Conservation (phyloP, 1,140 invertebrate genomes). For the Dendroctonus valens region DNA sequence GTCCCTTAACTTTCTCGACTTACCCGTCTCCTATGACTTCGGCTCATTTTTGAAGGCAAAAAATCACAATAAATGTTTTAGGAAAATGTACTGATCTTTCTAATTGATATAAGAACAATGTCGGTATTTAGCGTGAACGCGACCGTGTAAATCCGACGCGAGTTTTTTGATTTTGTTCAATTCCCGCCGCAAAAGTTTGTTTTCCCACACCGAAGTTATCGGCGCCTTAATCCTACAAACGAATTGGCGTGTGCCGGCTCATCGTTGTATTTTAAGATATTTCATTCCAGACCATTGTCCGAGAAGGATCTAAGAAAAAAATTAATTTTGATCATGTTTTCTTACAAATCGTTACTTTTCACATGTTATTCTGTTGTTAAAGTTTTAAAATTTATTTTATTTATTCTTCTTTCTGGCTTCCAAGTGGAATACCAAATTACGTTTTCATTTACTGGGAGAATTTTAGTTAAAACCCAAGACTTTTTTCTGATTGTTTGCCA, state of each 20-base stretch:
- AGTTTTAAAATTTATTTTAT: not conserved
- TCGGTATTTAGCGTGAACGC: not conserved
- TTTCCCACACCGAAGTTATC: conserved; percentile 22
- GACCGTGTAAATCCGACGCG: not conserved
- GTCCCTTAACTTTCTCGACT: not conserved
- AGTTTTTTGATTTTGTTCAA: conserved; percentile 13
- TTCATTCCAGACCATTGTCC: conserved; percentile 8
- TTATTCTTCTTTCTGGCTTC: not conserved
- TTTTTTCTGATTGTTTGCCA: too few relatives aligned
- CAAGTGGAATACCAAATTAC: too few relatives aligned
- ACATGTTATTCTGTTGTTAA: not conserved
- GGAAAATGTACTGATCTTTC: too few relatives aligned
- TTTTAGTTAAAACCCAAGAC: too few relatives aligned
- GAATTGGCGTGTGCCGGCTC: conserved; percentile 10
- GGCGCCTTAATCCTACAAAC: not conserved
- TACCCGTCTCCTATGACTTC: conserved; percentile 16
- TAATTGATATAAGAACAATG: too few relatives aligned
- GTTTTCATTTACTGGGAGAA: too few relatives aligned
- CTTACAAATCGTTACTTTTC: not conserved
- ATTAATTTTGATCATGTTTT: not conserved
- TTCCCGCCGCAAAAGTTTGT: conserved; percentile 8
- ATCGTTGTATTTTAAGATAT: conserved; percentile 12
- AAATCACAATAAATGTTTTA: not conserved
- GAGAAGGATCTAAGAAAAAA: not conserved
- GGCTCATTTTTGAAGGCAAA: conserved; percentile 9